phyloP scores from a whole-genome alignment of 2,888 invertebrate species.

The Orthosia gracilis region DNA sequence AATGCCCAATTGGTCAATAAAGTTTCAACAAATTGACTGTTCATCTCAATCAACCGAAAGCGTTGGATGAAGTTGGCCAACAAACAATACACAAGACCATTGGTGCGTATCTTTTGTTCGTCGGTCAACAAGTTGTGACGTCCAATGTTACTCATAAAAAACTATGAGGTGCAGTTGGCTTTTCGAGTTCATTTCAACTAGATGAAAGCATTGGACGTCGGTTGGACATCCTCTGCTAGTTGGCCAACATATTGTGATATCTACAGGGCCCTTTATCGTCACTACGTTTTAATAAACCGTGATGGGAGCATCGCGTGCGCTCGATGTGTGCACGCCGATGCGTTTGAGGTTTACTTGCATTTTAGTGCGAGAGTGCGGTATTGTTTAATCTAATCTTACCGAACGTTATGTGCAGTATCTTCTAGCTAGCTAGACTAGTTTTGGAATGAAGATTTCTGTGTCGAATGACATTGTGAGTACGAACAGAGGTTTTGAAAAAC shows the following conservation, averaged over 20 bases:
- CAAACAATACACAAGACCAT: not conserved
- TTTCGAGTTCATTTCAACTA: too few relatives aligned
- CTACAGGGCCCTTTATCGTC: slow-evolving; percentile 7
- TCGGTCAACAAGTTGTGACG: too few relatives aligned
- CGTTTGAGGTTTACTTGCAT: slow-evolving; percentile 37
- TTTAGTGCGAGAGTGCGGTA: slow-evolving; percentile 17
- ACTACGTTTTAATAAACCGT: slow-evolving; percentile 61
- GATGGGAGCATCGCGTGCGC: slow-evolving; percentile 26
- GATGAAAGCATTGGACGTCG: too few relatives aligned
- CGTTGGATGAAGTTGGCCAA: not conserved
- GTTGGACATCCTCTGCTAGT: not conserved
- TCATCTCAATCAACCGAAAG: not conserved
- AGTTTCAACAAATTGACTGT: too few relatives aligned
- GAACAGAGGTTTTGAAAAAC: too few relatives aligned
- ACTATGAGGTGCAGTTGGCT: too few relatives aligned
- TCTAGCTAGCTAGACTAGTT: not conserved
- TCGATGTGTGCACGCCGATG: slow-evolving; percentile 27
- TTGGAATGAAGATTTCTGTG: not conserved
- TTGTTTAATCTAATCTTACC: slow-evolving; percentile 15
- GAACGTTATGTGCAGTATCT: not conserved
- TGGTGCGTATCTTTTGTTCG: too few relatives aligned
- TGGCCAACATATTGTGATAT: slow-evolving; percentile 2
- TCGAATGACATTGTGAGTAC: too few relatives aligned
- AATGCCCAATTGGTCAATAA: too few relatives aligned
- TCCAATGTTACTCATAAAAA: too few relatives aligned